Conservation (phyloP, 2,888 invertebrate genomes). For the Scaeva pyrastri region DNA sequence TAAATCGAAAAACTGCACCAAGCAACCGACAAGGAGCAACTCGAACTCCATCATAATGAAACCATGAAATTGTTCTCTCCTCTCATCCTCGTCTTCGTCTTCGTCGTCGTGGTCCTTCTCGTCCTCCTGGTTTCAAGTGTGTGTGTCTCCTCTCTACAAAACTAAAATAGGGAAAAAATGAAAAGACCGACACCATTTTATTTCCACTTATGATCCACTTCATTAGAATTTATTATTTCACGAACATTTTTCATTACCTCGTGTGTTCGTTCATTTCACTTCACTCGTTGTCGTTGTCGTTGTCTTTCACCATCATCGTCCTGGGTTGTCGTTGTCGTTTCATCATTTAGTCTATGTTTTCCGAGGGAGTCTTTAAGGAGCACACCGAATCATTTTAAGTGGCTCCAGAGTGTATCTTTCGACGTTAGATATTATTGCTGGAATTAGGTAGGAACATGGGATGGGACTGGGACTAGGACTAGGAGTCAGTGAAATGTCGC, state of each 20-base stretch:
- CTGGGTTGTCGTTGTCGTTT: neutral
- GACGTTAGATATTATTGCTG: neutral
- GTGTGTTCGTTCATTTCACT: constrained; percentile 19
- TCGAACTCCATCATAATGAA: constrained; percentile 1
- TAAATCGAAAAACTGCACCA: neutral
- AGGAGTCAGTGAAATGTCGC: constrained; percentile 8
- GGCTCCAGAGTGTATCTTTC: constrained; percentile 10
- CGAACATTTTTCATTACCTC: constrained; percentile 65
- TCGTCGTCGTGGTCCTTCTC: too few relatives aligned
- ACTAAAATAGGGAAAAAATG: neutral
- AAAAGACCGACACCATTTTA: constrained; percentile 49
- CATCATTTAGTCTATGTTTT: constrained; percentile 3
- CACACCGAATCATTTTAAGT: constrained; percentile 29
- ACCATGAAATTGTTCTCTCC: neutral
- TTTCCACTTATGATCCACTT: constrained; percentile 76
- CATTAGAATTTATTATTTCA: constrained; percentile 76
- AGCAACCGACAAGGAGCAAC: neutral
- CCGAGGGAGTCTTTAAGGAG: neutral
- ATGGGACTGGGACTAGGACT: neutral
- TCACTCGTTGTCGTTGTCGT: neutral
- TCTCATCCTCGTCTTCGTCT: too few relatives aligned
- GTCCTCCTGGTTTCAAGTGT: too few relatives aligned
- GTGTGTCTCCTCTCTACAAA: constrained; percentile 23
- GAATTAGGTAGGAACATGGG: neutral
- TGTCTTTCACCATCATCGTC: neutral